Evolutionary conservation across 2,797 vertebrate species (phyloP).

Genomic region (Catamblyrhynchus diadema): DNA sequence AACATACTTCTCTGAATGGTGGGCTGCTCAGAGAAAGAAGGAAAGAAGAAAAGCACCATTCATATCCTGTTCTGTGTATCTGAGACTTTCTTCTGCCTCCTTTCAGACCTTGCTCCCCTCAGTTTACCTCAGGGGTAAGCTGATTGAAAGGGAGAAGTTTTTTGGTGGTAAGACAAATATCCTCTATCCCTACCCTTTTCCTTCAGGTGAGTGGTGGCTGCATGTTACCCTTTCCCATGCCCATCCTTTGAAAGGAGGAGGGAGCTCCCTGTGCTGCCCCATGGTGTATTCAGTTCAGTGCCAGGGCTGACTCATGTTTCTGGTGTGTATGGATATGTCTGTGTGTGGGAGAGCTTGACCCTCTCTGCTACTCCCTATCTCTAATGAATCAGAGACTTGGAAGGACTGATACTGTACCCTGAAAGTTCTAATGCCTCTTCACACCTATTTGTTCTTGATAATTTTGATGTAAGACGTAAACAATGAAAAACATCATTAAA

Average conservation of each 20-base stretch:
- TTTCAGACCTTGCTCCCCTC: not conserved
- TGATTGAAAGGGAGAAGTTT: not conserved
- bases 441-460: not conserved
- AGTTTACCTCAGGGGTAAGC: not conserved
- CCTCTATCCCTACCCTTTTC: not conserved
- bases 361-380: not conserved
- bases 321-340: not conserved
- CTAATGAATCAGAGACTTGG: not conserved
- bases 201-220: not conserved
- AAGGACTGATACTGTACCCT: fast-evolving
- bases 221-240: fast-evolving
- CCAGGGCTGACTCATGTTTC: not conserved
- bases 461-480: not conserved
- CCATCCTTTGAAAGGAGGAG: not conserved
- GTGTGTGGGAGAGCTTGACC: not conserved
- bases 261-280: not conserved
- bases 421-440: not conserved
- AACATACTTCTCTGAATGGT: not conserved
- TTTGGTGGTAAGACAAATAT: not conserved
- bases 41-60: not conserved
- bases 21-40: fast-evolving
- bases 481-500: not conserved
- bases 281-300: not conserved
- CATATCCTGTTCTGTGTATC: not conserved
- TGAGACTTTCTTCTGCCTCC: not conserved